Evolutionary conservation across 2,888 invertebrate species (phyloP).

Genomic region (Dione juno): DNA sequence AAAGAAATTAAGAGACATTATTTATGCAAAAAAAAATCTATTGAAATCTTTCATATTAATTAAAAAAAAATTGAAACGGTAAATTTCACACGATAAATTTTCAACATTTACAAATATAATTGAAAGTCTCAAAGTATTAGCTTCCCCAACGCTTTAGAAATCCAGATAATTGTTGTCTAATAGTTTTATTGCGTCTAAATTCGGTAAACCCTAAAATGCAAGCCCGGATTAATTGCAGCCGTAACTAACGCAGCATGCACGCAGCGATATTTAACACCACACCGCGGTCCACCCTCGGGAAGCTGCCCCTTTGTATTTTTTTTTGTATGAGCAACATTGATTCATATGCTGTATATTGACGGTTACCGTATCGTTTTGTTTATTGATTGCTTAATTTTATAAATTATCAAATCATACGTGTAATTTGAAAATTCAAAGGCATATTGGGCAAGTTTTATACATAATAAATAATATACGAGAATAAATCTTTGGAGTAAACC

Average conservation of each 20-base stretch:
- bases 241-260: constrained; percentile 72
- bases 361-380: background rate
- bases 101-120: background rate
- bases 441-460: no score
- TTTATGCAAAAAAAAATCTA: no score
- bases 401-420: no score
- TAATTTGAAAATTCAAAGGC: no score
- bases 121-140: constrained; percentile 31
- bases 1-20: no score
- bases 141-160: constrained; percentile 40
- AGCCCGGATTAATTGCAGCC: constrained; percentile 71
- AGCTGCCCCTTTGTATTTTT: constrained; percentile 46
- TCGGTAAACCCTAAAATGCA: constrained; percentile 69
- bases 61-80: no score
- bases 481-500: no score
- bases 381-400: background rate
- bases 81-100: background rate
- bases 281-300: constrained; percentile 62
- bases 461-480: no score
- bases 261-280: constrained; percentile 67
- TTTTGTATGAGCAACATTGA: constrained; percentile 27
- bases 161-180: constrained; percentile 50
- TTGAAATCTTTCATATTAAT: background rate
- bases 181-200: constrained; percentile 52
- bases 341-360: background rate